Evolutionary conservation across 1,140 invertebrate genomes (phyloP), one percentile per base, ranked within the genome.

Genomic region (Sycophaga agraensis): DNA sequence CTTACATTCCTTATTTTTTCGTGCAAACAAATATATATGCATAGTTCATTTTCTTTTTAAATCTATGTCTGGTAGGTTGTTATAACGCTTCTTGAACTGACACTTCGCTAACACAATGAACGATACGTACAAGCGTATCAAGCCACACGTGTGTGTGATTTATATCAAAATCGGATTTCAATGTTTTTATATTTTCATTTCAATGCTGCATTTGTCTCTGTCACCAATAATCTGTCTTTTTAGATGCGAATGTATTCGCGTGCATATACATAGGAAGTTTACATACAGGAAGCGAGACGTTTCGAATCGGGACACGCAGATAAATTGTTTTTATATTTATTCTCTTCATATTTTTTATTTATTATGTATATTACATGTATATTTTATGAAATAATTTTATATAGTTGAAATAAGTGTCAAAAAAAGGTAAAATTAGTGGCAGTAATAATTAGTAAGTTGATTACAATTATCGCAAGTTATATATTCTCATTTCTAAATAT

Each of bases 31-130:
- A 53, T 58, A 21, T 22, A 42, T 45, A 45, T 51, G 14, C 4
- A 11, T 14, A 11, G 59, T 59, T 43, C 19, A 49, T 50, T 65
- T 67, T 55, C 14, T 67, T 64, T 70, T 59, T 51, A 46, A 50
- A 63, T 68, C 67, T 71, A n/a, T 75, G 69, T 75, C 69, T 74
- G 66, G 73, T 76, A 78, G 73, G 71, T 77, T 79, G 73, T 76
- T 75, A 46, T 16, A 74, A 78, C 69, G 72, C 75, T 77, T 76
- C 58, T 63, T 73, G 55, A 76, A 49, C 70, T 73, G 75, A 79
- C 73, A 68, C 73, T 28, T 72, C 68, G 72, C 74, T 77, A 79
- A 78, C 73, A 74, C 66, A 50, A 75, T 69, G 67, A 69, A 72
- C 63, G 63, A 74, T 65, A 66, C 71, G 49, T 40, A 54, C 48